Evolutionary conservation across 2,797 vertebrate genomes (phyloP), one percentile per base, ranked within the genome.

Genomic region (Columba guinea): DNA sequence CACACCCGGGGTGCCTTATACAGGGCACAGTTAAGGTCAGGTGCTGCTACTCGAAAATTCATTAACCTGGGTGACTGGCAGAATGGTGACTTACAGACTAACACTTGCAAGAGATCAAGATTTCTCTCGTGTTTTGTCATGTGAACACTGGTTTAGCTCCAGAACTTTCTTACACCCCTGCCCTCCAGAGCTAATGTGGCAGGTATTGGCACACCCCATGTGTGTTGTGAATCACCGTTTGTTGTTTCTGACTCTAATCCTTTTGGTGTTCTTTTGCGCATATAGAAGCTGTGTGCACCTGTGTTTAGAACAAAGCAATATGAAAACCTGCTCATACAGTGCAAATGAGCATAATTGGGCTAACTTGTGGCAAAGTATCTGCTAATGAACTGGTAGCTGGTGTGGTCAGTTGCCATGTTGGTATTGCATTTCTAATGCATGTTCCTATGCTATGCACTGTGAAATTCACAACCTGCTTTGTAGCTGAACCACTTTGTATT

Each of bases 1-100:
- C 97, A 97, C 97, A 97, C 97, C 97, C 84, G 91, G 98, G 97
- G 98, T 98, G 97, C 97, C 98, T 97, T 98, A 97, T 98, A 98
- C 98, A 98, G 99, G 98, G 97, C 98, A 98, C 96, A 97, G 70
- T 96, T 98, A 98, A 99, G 99, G 99, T 99, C 98, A 98, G 99
- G 98, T 98, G 97, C 97, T 98, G 59, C 93, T 97, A 88, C 93
- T 77, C 97, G 92, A 97, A 97, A 97, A 89, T 95, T 96, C 65
- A 90, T 98, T 98, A 98, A 98, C 97, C 79, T 93, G 96, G 63
- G 93, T 98, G 98, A 95, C 86, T 95, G 95, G 94, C 81, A 69
- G 97, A 97, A 94, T 96, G 92, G 91, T 93, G 93, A 90, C 97
- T 96, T 95, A 78, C 96, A 96, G 86, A 98, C 98, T 98, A 98